phyloP scores from a whole-genome alignment of 2,797 vertebrate species.

The Acanthopagrus latus region DNA sequence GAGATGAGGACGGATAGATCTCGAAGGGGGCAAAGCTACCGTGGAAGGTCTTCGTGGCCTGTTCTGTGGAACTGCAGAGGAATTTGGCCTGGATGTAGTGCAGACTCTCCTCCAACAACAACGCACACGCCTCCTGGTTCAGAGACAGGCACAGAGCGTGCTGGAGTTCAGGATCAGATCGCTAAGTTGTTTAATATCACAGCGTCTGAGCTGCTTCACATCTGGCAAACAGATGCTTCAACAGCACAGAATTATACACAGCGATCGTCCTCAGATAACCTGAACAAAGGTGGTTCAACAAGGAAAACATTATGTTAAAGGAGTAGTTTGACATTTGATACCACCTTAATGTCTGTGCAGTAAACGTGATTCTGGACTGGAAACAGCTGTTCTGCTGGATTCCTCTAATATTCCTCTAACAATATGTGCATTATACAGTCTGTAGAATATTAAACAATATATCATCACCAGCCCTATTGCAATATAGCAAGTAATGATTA shows the following conservation, averaged over 20 bases:
- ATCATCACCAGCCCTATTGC: too few species aligned
- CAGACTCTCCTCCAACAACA: slow-evolving; percentile 93
- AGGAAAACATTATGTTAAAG: not conserved
- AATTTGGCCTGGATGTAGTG: slow-evolving; percentile 90
- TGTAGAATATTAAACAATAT: not conserved
- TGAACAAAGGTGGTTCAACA: not conserved
- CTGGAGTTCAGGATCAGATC: slow-evolving; percentile 31
- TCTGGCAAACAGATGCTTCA: slow-evolving; percentile 61
- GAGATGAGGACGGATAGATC: slow-evolving; percentile 73
- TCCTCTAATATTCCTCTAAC: not conserved
- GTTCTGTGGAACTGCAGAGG: slow-evolving; percentile 80
- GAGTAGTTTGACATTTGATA: too few species aligned
- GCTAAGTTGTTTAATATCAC: slow-evolving; percentile 21
- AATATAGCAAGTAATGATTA: not conserved
- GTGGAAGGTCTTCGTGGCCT: slow-evolving; percentile 72
- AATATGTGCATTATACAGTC: not conserved
- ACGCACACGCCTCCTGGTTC: slow-evolving; percentile 92
- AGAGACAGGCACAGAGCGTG: slow-evolving; percentile 58
- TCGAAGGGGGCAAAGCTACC: slow-evolving; percentile 80
- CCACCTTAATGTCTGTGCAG: too few species aligned
- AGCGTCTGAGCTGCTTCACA: slow-evolving; percentile 45
- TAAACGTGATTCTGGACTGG: too few species aligned
- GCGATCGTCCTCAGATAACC: slow-evolving; percentile 12
- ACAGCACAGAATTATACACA: slow-evolving; percentile 10
- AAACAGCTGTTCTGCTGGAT: not conserved